Conservation (phyloP, 2,888 invertebrate species). For the Drosophila peninsularis region DNA sequence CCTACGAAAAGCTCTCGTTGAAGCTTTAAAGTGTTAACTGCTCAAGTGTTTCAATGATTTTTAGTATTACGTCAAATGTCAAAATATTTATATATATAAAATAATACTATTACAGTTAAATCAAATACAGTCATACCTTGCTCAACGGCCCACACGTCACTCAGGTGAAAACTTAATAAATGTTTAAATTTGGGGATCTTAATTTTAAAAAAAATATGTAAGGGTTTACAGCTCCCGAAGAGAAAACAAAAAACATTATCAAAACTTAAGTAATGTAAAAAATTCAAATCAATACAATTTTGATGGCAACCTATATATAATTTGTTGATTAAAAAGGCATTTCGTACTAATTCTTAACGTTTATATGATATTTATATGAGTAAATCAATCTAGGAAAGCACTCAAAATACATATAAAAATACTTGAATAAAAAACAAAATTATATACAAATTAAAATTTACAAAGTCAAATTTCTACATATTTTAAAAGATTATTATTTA, state of each 20-base stretch:
- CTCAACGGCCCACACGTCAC: background rate
- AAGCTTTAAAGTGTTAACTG: background rate
- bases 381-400: too few relatives aligned
- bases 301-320: background rate
- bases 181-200: constrained; percentile 6
- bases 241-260: constrained; percentile 9
- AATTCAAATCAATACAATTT: constrained; percentile 3
- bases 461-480: too few relatives aligned
- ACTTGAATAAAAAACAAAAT: too few relatives aligned
- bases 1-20: background rate
- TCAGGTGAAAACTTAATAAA: constrained; percentile 2
- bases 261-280: constrained; percentile 1
- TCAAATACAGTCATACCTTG: constrained; percentile 18
- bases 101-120: background rate
- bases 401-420: too few relatives aligned
- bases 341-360: constrained; percentile 7
- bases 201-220: constrained; percentile 5
- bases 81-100: background rate
- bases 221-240: constrained; percentile 1
- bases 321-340: constrained; percentile 18
- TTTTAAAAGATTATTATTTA: too few relatives aligned
- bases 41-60: background rate
- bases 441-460: too few relatives aligned
- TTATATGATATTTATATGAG: too few relatives aligned
- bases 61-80: background rate